Conservation (phyloP, 2,113 vertebrate genomes). For the Indri indri region DNA sequence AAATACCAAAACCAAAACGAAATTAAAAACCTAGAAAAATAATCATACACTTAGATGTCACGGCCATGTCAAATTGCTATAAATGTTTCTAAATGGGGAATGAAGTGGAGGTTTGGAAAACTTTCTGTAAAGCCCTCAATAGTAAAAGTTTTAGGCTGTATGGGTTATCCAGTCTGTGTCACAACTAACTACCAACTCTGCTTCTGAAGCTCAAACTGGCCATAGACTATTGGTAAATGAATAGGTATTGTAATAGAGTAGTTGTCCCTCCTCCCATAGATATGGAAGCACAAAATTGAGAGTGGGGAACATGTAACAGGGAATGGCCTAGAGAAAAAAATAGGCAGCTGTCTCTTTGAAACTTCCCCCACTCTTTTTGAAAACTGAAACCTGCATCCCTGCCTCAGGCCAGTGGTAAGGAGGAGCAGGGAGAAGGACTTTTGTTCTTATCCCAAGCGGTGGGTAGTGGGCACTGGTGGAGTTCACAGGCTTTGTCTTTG, state of each 20-base stretch:
- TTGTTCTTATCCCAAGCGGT: no score
- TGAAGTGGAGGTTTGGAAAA: neutral
- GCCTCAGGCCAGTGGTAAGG: no score
- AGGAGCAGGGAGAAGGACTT: no score
- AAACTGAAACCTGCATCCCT: no score
- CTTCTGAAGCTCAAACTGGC: neutral
- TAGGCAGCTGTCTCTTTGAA: no score
- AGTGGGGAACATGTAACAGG: no score
- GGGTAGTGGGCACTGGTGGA: no score
- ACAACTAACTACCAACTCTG: neutral
- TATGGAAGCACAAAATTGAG: no score
- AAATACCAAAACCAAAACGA: neutral
- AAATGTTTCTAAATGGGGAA: neutral
- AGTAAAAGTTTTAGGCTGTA: neutral
- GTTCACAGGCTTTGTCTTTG: no score
- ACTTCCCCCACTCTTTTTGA: no score
- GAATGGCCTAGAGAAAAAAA: no score
- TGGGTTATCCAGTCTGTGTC: neutral
- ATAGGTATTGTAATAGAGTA: neutral
- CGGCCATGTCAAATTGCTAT: neutral
- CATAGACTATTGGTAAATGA: neutral
- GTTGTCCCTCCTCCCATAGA: no score
- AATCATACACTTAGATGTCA: neutral
- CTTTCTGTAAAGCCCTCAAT: neutral
- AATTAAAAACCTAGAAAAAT: neutral